phyloP scores from a whole-genome alignment of 2,888 invertebrate species.

The Macrosoma leucophasiata region DNA sequence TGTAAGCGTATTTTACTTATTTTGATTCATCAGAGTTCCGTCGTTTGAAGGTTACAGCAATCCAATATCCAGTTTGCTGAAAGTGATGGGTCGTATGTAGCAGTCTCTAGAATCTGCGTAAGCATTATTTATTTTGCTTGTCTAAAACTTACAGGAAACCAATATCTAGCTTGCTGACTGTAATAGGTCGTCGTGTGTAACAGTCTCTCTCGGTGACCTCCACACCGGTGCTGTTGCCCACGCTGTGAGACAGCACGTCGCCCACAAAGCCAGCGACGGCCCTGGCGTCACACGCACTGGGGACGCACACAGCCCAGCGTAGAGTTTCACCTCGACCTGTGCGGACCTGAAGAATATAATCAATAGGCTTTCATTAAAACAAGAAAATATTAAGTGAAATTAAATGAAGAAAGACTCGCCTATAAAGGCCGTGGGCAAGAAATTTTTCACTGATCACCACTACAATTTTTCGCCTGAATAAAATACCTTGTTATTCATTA shows the following conservation, averaged over 20 bases:
- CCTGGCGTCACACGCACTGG: conserved; percentile 71
- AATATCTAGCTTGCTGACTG: conserved; percentile 53
- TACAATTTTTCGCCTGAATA: too few species aligned
- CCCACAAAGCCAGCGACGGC: conserved; percentile 71
- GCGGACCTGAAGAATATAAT: conserved; percentile 43
- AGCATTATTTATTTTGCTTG: not conserved
- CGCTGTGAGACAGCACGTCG: conserved; percentile 53
- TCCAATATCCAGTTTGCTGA: conserved; percentile 52
- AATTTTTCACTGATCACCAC: too few species aligned
- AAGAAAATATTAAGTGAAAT: too few species aligned
- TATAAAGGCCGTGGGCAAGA: too few species aligned
- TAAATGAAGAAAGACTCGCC: too few species aligned
- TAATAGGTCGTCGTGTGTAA: conserved; percentile 52
- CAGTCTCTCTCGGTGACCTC: conserved; percentile 67
- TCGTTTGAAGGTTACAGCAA: conserved; percentile 49
- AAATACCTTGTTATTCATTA: too few species aligned
- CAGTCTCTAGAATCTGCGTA: conserved; percentile 56
- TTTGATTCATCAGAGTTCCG: too few species aligned
- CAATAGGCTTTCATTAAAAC: too few species aligned
- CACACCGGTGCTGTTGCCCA: conserved; percentile 61
- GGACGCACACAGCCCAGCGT: conserved; percentile 80
- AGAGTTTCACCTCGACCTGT: conserved; percentile 65
- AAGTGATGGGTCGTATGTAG: conserved; percentile 53
- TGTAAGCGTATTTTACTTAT: too few species aligned
- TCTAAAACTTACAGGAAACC: conserved; percentile 51